phyloP scores from a whole-genome alignment of 2,888 invertebrate genomes.

The Glyphotaelius pellucidus region DNA sequence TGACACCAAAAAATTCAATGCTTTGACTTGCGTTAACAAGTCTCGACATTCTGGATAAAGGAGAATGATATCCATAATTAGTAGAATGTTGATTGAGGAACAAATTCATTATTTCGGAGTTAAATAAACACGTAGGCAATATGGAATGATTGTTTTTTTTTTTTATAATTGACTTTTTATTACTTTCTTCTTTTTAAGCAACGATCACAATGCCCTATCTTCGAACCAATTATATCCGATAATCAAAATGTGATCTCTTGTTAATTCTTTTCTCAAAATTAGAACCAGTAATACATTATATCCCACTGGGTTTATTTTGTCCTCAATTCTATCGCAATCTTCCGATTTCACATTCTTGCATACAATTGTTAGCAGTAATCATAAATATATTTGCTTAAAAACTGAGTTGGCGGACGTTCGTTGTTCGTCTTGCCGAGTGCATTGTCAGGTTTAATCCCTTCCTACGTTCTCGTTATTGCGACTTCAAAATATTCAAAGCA shows the following conservation, averaged over 20 bases:
- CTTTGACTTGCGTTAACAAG: no score
- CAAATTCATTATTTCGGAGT: no score
- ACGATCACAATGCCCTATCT: neutral
- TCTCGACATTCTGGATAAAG: no score
- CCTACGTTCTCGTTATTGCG: conserved; percentile 24
- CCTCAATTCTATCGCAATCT: neutral
- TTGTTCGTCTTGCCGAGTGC: conserved; percentile 9
- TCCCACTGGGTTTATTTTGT: neutral
- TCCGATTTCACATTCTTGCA: conserved; percentile 20
- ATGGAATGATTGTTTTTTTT: no score
- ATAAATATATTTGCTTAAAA: conserved; percentile 12
- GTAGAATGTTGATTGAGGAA: no score
- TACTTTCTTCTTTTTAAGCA: neutral
- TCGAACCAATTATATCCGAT: neutral
- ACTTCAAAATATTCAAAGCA: neutral
- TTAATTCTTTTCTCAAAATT: neutral
- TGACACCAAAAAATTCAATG: no score
- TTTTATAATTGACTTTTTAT: no score
- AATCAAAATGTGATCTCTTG: no score
- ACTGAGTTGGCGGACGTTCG: conserved; percentile 20
- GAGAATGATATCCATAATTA: no score
- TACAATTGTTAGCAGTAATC: conserved; percentile 16
- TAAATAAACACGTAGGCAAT: no score
- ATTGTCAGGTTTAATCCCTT: conserved; percentile 19
- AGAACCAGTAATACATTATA: neutral